Evolutionary conservation across 2,797 vertebrate species (phyloP), one percentile per base, ranked within the genome.

Genomic region (Trachops cirrhosus): DNA sequence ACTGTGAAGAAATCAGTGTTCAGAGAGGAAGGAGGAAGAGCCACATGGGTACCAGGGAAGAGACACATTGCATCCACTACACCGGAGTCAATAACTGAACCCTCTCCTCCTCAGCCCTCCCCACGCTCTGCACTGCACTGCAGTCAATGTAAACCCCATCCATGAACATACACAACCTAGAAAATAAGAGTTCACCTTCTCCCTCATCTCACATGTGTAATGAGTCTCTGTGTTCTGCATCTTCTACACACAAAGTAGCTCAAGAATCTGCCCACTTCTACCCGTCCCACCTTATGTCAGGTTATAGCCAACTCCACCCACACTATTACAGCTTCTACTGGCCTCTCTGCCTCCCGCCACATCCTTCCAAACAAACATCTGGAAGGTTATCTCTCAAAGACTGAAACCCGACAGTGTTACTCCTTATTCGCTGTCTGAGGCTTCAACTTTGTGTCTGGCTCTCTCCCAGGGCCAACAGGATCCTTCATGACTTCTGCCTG

Each of bases 61-160:
- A 50, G 16, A 44, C 26, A 18, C 50, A 5, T 12, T 2, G 6
- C 14, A 4, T 19, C 32, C 11, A 18, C 34, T 32, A 4, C 9
- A 32, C 46, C 9, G 0, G 48, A n/a, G 70, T 57, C 78, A 8
- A 21, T 15, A 10, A 26, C 84, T 6, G 16, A 70, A 2, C 34
- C 54, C 54, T 48, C 50, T 24, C n/a, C 15, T 48, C 50, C 64
- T 80, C 73, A 59, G 12, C 26, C 44, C 4, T 41, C 46, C 8
- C 44, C 24, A 26, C 0, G 3, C 71, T 67, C 74, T 50, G 6
- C 11, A 0, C 41, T 29, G 46, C 41, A 22, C 1, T 29, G 21
- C 24, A 39, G 32, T 9, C 37, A 19, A 26, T 14, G 26, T 29
- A 88, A 70, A 90, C 32, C 7, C 29, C 39, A 34, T 8, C 15